phyloP scores from a whole-genome alignment of 2,797 vertebrate species.

The Anolis apletophallus region DNA sequence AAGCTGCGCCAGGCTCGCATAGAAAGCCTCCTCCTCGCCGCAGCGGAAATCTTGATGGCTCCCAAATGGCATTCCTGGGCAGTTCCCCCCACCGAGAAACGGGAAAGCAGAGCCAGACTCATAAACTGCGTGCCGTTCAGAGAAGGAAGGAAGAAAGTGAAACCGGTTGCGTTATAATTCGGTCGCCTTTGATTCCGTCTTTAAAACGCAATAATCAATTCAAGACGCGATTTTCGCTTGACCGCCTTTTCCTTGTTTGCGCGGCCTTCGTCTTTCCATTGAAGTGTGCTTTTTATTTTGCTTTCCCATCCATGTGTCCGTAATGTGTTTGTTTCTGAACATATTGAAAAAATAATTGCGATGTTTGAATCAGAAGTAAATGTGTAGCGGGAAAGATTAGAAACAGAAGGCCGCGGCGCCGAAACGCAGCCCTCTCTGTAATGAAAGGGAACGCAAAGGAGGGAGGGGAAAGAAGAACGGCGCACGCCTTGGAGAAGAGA shows the following conservation, averaged over 20 bases:
- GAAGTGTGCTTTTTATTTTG: conserved; percentile 3
- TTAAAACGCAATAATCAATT: background rate
- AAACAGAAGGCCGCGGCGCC: background rate
- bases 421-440: background rate
- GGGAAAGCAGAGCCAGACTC: background rate
- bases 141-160: background rate
- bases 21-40: too few species aligned
- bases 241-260: background rate
- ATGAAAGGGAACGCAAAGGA: background rate
- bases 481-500: background rate
- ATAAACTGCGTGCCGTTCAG: background rate
- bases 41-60: background rate
- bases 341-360: background rate
- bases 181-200: background rate
- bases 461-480: background rate
- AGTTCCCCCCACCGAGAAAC: background rate
- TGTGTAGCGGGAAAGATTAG: background rate
- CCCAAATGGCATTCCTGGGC: background rate
- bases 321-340: background rate
- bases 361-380: background rate
- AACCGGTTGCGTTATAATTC: background rate
- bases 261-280: background rate
- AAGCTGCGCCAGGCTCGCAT: background rate
- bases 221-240: background rate
- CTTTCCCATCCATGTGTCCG: background rate